Base-by-base conservation (phyloP, 2,888 invertebrate genomes). In the Leptopterna dolabrata region DNA sequence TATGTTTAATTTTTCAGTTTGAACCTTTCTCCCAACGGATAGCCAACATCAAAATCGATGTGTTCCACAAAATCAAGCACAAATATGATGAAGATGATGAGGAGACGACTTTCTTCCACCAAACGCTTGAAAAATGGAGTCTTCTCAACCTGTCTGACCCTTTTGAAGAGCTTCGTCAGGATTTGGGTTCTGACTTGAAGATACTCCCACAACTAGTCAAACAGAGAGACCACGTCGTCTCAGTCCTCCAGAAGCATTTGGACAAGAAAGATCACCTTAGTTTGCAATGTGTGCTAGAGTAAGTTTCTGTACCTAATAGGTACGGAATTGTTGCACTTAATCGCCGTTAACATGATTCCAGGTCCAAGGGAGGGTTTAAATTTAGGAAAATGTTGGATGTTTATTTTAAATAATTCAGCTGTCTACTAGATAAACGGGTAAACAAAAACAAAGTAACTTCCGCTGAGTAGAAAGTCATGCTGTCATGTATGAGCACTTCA, bases 11-110 rank as follows among this genome's bases (percentile, higher is more conserved):
- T 93, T n/a, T 93, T 86, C 91, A 97, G 97, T 97, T 97, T 91
- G 94, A 96, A 92, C 95, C 96, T 7, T 98, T 99, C 92, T 94
- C 96, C 29, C 97, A 98, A 90, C 94, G 97, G 85, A 95, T 99
- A 63, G 94, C 95, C 90, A 94, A 95, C 89, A 96, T 98, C 87
- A 96, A 97, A 91, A 94, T 98, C 70, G 95, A 97, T 92, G 96
- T 98, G 0, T 94, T 97, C 55, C 97, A 97, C 91, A 95, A 95
- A 90, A 95, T 98, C 81, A 94, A 94, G 41, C 96, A 97, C 92
- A 94, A 94, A 89, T 95, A 97, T 91, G 94, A 96, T 90, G 91
- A 92, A 86, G 93, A 94, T 13, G 90, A 91, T 30, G 94, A 95
- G 9, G 95, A 95, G 84, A 91, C 92, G 19, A 96, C 97, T 0